Evolutionary conservation across 2,888 invertebrate species (phyloP).

Genomic region (Acanthosepion esculentum): DNA sequence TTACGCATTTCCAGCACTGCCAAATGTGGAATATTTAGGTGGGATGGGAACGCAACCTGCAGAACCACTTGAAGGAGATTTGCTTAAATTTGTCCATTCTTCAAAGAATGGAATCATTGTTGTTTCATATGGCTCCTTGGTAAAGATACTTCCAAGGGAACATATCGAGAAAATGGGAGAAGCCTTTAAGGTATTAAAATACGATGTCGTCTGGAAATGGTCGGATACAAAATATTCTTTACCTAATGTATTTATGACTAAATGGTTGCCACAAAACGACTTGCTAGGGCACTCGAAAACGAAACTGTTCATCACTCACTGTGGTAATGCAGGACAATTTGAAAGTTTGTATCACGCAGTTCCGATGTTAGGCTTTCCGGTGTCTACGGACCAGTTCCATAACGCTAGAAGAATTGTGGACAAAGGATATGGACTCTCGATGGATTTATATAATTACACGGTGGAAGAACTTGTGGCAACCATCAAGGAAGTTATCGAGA

Average conservation of each 20-base stretch:
- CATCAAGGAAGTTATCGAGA: constrained; percentile 50
- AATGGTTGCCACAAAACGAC: constrained; percentile 62
- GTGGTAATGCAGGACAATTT: constrained; percentile 60
- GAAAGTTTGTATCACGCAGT: constrained; percentile 62
- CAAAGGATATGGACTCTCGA: neutral
- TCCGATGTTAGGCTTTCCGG: constrained; percentile 59
- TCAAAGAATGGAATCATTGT: constrained; percentile 53
- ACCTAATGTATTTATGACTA: constrained; percentile 52
- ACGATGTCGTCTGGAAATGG: neutral
- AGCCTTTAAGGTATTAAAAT: constrained; percentile 50
- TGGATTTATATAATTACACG: neutral
- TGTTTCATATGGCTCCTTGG: constrained; percentile 53
- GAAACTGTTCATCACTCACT: constrained; percentile 61
- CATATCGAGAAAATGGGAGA: constrained; percentile 50
- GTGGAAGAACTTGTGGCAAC: neutral
- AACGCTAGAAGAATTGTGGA: constrained; percentile 53
- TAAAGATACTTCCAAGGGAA: constrained; percentile 49
- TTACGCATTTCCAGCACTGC: constrained; percentile 50
- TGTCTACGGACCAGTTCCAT: constrained; percentile 57
- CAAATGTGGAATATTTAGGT: constrained; percentile 51
- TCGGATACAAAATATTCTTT: neutral
- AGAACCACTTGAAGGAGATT: constrained; percentile 48
- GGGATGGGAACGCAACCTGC: constrained; percentile 53
- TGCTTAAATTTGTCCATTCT: constrained; percentile 51
- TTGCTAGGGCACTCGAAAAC: constrained; percentile 56